Base-by-base conservation (phyloP, 2,888 invertebrate genomes). In the Apantesis nais region DNA sequence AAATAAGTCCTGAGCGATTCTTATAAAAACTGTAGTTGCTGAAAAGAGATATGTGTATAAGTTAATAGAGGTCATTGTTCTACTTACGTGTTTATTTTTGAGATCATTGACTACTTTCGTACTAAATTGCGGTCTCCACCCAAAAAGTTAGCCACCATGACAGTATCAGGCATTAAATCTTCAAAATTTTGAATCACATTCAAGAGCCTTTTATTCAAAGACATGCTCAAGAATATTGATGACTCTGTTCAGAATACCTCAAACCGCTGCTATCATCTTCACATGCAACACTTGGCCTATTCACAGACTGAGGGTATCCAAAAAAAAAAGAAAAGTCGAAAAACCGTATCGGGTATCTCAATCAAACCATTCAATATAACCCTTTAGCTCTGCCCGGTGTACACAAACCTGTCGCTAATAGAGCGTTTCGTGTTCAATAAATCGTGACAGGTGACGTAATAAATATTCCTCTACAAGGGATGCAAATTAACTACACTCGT, bases 391-490 rank as follows among this genome's bases (percentile, higher is more conserved):
- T 16, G 7, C 29, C 16, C 25, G 25, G 25, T 29, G 58, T 58
- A 58, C 58, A 58, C 29, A 55, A 55, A 16, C 58, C 58, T 58
- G 29, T 58, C 58, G 58, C 29, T 58, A 58, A 58, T 58, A 58
- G 58, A 58, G 16, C 58, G 29, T 29, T 58, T 58, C 58, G 16
- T 58, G 29, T 58, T 58, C 16, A 16, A 29, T 29, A 58, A 58
- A 29, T 29, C 58, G 55, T 55, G 58, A 14, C 29, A 58, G 29
- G 58, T 58, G 58, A 58, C 58, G 29, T 58, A 58, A 58, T 16
- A 58, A 58, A 58, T 58, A 25, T 29, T 16, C 29, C 58, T 58
- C 58, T 58, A 29, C 29, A 25, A 74, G 76, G 74, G 73, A 62
- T 25, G 62, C 25, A 39, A 62, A 62, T 62, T 39, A n/a, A 12